Evolutionary conservation across 2,888 invertebrate species (phyloP).

Genomic region (Ophioninae sp.): DNA sequence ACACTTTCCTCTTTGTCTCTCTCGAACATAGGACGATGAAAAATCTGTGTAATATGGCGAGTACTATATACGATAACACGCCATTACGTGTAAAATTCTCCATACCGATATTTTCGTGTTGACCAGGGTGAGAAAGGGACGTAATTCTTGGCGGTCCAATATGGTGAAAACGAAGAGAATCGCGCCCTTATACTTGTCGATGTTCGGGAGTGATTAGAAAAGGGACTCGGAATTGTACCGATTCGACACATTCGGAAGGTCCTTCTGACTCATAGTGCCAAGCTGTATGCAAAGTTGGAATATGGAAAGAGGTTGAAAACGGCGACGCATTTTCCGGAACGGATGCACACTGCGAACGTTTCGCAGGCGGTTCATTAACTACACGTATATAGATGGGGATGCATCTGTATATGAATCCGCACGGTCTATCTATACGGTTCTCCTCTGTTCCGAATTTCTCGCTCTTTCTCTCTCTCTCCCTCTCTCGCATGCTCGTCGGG

Average conservation of each 20-base stretch:
- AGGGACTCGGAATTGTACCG: not conserved
- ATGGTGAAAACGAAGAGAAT: not conserved
- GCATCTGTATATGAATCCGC: constrained; percentile 11
- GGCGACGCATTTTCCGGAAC: constrained; percentile 61
- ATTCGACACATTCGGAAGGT: not conserved
- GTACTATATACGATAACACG: constrained; percentile 31
- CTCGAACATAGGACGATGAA: constrained; percentile 40
- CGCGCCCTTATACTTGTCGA: not conserved
- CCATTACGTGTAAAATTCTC: constrained; percentile 8
- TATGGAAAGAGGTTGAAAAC: constrained; percentile 45
- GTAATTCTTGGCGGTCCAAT: not conserved
- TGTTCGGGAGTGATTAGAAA: not conserved
- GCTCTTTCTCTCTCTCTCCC: constrained; percentile 5
- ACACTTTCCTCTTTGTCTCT: constrained; percentile 28
- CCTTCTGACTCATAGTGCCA: not conserved
- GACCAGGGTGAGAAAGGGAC: not conserved
- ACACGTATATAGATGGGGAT: constrained; percentile 16
- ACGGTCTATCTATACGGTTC: not conserved
- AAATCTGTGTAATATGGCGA: constrained; percentile 56
- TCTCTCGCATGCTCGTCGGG: constrained; percentile 11
- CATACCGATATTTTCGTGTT: constrained; percentile 4
- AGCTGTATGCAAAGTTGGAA: constrained; percentile 19
- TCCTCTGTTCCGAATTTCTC: constrained; percentile 2
- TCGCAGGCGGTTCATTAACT: constrained; percentile 62
- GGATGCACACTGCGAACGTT: constrained; percentile 59